Conservation (phyloP, 2,797 vertebrate species). For the Dendrocincla fuliginosa region DNA sequence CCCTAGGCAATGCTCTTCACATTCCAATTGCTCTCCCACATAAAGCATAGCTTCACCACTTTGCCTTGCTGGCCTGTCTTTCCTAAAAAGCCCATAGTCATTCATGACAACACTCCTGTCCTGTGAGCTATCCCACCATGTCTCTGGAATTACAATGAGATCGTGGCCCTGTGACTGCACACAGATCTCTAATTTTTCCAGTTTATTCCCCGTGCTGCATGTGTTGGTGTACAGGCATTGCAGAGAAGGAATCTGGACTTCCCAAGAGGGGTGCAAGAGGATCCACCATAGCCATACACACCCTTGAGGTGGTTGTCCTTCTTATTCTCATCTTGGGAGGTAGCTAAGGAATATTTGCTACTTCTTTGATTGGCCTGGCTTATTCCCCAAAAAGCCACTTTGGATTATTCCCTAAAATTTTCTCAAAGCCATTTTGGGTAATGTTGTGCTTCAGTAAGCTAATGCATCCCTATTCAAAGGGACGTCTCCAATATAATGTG, state of each 20-base stretch:
- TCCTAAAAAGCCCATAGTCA: background rate
- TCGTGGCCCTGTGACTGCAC: rapidly evolving
- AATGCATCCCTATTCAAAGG: background rate
- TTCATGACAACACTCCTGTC: background rate
- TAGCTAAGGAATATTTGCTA: background rate
- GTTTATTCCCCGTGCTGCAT: background rate
- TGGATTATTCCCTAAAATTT: background rate
- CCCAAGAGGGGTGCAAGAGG: background rate
- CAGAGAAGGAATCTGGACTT: background rate
- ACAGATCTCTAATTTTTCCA: background rate
- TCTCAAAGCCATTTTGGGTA: background rate
- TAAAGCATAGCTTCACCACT: background rate
- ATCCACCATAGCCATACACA: background rate
- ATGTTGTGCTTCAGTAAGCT: background rate
- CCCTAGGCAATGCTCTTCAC: background rate
- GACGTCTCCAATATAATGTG: rapidly evolving
- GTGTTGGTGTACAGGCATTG: background rate
- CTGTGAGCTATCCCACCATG: background rate
- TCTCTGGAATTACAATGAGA: background rate
- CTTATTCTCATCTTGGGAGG: background rate
- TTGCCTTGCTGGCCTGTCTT: background rate
- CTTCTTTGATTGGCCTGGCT: background rate
- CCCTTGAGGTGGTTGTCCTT: background rate
- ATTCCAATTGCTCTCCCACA: background rate
- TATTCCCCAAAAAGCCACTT: background rate